These are phyloP conservation scores for Gymnocypris eckloni DNA, from an alignment of 2,797 vertebrate species.

Conservation along the genomic window DNA sequence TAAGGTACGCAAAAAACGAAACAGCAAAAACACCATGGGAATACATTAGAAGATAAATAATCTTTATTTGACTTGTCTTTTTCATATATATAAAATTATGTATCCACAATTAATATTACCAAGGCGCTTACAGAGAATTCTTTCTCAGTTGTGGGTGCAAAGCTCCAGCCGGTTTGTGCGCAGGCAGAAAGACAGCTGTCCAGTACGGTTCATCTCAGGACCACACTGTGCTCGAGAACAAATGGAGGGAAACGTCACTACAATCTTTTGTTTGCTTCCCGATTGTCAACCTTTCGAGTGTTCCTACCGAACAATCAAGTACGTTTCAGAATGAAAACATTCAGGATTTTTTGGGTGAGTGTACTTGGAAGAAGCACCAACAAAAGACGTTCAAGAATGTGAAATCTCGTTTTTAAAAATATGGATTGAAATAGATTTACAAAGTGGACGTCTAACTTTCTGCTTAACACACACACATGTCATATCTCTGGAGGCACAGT, in stretches of 20 bases:
- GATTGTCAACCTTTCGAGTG: constrained; percentile 4
- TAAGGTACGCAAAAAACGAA: neutral
- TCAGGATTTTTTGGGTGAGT: constrained; percentile 18
- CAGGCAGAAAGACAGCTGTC: constrained; percentile 49
- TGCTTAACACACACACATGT: too few relatives aligned
- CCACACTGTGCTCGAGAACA: constrained; percentile 21
- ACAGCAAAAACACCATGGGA: constrained; percentile 58
- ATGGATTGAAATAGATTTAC: constrained; percentile 10
- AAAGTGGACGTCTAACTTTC: constrained; percentile 30
- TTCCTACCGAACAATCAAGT: neutral
- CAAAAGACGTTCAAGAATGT: neutral
- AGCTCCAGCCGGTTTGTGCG: constrained; percentile 72
- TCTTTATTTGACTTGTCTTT: constrained; percentile 85
- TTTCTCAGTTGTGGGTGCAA: constrained; percentile 73
- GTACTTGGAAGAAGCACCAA: neutral
- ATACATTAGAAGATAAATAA: constrained; percentile 88
- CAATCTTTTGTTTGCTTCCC: constrained; percentile 15
- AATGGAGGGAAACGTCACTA: constrained; percentile 8
- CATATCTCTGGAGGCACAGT: constrained; percentile 62
- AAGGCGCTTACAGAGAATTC: constrained; percentile 82
- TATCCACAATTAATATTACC: constrained; percentile 85
- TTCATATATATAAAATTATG: constrained; percentile 82
- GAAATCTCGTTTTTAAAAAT: neutral
- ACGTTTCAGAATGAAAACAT: constrained; percentile 25
- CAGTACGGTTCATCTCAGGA: constrained; percentile 37